Evolutionary conservation across 2,113 vertebrate genomes (phyloP), one percentile per base, ranked within the genome.

Genomic region (Vanacampus margaritifer): DNA sequence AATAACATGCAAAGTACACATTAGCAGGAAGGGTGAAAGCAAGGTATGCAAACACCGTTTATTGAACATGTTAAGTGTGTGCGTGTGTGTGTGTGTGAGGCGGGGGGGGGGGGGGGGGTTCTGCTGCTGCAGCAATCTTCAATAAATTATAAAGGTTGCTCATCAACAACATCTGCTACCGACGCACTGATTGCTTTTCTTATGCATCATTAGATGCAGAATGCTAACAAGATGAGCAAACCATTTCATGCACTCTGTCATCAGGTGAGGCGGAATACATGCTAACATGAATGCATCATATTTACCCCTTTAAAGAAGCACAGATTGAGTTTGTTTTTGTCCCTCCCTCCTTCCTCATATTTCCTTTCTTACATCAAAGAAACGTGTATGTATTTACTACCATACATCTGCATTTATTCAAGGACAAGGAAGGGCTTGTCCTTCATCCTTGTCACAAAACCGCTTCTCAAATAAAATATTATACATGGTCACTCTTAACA

Each of bases 161-260:
- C 82, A 67, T 79, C 72, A 23, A 79, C 79, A 82, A 64, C 63
- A 77, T 71, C 76, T 67, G 69, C 75, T 39, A 68, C 72, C 73
- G 76, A 76, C 72, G 63, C 57, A 16, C 80, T 87, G 81, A 90
- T 90, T 84, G 84, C 76, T 83, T 89, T 87, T 89, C 79, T 76
- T 69, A 80, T 68, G 87, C 87, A 83, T 82, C 87, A 86, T 89
- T 89, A 89, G 79, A 68, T 8, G 60, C 46, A 48, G 72, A 71
- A 79, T 83, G 86, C 86, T 85, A 87, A 79, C 79, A 85, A 80
- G 81, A 84, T 13, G 81, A 83, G 84, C 76, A 80, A 86, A 81
- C 71, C 73, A 61, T 83, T 84, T 81, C 65, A 79, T 69, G 79
- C 60, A 71, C 57, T 65, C 57, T 66, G 65, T 76, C 69, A 19